These are phyloP conservation scores for Cynocephalus volans DNA, from an alignment of 2,113 vertebrate species.

Conservation along the genomic window DNA sequence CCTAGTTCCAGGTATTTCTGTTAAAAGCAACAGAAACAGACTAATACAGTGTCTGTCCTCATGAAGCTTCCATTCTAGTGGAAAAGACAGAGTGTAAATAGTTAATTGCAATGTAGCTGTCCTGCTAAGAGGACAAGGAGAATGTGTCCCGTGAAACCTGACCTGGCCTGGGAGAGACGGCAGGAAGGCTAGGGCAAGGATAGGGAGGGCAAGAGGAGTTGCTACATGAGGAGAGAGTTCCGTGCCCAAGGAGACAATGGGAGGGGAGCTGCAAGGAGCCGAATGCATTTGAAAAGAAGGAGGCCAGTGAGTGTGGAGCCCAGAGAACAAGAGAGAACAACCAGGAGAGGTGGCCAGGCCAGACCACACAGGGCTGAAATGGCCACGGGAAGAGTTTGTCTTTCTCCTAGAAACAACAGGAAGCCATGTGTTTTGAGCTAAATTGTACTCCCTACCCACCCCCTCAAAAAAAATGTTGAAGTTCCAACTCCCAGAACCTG, in stretches of 20 bases:
- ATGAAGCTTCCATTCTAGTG: not conserved
- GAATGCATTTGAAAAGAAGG: not conserved
- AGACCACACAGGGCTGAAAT: not conserved
- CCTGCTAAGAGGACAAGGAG: not conserved
- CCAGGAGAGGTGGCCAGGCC: not conserved
- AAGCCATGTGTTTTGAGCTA: not conserved
- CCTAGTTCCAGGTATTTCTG: too few species aligned
- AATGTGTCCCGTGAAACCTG: rapidly evolving
- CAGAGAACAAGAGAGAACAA: not conserved
- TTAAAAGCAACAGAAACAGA: too few species aligned
- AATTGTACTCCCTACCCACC: not conserved
- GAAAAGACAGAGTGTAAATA: not conserved
- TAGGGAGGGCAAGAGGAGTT: not conserved
- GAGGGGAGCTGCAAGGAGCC: not conserved
- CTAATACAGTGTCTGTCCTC: not conserved
- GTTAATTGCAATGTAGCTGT: not conserved
- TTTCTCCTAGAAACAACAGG: not conserved
- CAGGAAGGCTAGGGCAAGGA: too few species aligned
- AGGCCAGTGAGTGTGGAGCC: not conserved
- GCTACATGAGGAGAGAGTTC: not conserved
- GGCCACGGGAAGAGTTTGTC: not conserved
- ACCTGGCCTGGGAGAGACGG: not conserved
- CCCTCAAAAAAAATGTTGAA: not conserved
- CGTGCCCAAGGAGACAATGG: not conserved
- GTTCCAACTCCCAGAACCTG: not conserved